Conservation (phyloP, 2,888 invertebrate species). For the Kuschelorhynchus macadamiae region DNA sequence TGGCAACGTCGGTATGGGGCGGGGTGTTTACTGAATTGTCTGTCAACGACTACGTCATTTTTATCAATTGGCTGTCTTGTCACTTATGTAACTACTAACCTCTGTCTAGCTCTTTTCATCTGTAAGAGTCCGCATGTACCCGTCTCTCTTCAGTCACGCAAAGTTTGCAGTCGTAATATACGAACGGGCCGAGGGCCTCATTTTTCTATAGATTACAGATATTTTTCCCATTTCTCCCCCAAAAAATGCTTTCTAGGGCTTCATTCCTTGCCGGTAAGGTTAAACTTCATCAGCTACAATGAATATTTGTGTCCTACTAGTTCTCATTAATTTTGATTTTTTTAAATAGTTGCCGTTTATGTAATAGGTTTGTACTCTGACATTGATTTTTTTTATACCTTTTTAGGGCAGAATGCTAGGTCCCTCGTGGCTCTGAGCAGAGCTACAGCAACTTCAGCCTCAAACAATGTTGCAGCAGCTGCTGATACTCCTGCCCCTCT, state of each 20-base stretch:
- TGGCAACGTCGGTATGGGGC: too few species aligned
- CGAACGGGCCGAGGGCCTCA: conserved; percentile 8
- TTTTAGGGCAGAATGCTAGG: conserved; percentile 70
- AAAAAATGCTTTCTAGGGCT: conserved; percentile 77
- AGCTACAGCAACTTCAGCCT: conserved; percentile 66
- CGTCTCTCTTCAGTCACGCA: conserved; percentile 1
- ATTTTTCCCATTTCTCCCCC: conserved; percentile 7
- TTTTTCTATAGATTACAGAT: conserved; percentile 4
- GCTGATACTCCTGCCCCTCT: conserved; percentile 75
- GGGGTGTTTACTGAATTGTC: too few species aligned
- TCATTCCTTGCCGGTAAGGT: conserved; percentile 78
- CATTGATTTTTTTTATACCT: conserved; percentile 57
- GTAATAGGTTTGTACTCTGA: conserved; percentile 51
- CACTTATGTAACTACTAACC: too few species aligned
- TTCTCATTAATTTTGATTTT: background rate
- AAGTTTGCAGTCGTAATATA: background rate
- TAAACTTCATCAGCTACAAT: background rate
- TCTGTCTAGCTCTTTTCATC: conserved; percentile 22
- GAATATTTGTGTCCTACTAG: background rate
- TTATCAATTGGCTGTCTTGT: too few species aligned
- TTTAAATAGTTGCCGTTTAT: conserved; percentile 52
- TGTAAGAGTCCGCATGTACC: background rate
- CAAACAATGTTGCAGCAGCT: conserved; percentile 65
- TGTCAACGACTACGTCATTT: too few species aligned
- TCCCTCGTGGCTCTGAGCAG: conserved; percentile 71